Percentiles rank a stretch among this genome's conserved stretches.
phyloP scores from a whole-genome alignment of 2,888 invertebrate genomes.

The Heterodera filipjevi region DNA sequence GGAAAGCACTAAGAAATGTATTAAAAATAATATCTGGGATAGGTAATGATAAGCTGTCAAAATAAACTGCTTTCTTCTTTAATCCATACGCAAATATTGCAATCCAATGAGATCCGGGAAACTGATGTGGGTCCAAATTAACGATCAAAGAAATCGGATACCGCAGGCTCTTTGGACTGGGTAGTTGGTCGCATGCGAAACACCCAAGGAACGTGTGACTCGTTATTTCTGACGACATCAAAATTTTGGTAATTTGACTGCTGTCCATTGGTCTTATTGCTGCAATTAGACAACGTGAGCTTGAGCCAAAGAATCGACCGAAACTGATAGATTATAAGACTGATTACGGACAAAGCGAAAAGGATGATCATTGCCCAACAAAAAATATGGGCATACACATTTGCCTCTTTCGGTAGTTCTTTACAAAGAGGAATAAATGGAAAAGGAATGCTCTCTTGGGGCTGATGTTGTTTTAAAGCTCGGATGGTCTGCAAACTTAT shows the following conservation, averaged over 20 bases:
- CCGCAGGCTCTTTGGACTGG: neutral
- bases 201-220: constrained; percentile 16
- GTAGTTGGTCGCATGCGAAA: constrained; percentile 22
- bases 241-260: constrained; percentile 10
- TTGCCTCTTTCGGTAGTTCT: neutral
- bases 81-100: constrained; percentile 11
- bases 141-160: constrained; percentile 20
- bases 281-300: neutral
- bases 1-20: neutral
- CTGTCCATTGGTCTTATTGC: constrained; percentile 8
- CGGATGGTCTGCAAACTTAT: neutral
- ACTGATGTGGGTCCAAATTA: constrained; percentile 13
- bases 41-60: neutral
- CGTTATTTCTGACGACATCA: constrained; percentile 10
- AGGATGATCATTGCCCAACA: constrained; percentile 8
- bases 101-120: constrained; percentile 26
- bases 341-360: neutral
- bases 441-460: neutral
- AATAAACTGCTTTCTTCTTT: constrained; percentile 9
- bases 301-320: constrained; percentile 4
- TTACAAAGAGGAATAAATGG: neutral
- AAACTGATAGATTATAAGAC: neutral
- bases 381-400: constrained; percentile 1
- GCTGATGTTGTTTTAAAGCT: neutral
- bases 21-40: neutral